Conservation (phyloP, 2,113 vertebrate genomes). For the Leptosomus discolor region DNA sequence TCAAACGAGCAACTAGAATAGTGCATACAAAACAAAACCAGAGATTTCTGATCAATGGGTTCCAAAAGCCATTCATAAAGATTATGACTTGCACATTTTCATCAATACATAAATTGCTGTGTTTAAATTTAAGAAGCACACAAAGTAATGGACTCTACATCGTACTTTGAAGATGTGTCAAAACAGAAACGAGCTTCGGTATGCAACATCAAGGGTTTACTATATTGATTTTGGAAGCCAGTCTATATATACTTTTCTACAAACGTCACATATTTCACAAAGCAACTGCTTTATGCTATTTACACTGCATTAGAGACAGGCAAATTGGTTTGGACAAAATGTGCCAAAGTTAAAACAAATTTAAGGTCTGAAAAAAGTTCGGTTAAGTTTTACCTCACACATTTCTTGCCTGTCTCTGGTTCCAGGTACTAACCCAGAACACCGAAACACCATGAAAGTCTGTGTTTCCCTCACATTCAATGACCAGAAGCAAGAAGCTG, state of each 20-base stretch:
- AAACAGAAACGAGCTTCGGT: slow-evolving; percentile 19
- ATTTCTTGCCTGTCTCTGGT: background rate
- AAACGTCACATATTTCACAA: slow-evolving; percentile 18
- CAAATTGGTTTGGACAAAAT: background rate
- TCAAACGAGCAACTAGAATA: background rate
- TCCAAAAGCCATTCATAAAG: slow-evolving; percentile 18
- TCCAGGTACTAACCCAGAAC: background rate
- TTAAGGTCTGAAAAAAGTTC: background rate
- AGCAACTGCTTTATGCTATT: slow-evolving; percentile 7
- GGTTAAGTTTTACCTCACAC: background rate
- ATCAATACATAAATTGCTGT: background rate
- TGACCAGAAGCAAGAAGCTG: background rate
- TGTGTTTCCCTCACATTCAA: rapidly evolving
- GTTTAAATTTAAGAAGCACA: slow-evolving; percentile 11
- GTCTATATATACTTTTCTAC: background rate
- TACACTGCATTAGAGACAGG: background rate
- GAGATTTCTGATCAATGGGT: background rate
- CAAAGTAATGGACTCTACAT: background rate
- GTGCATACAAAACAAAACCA: background rate
- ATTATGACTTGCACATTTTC: background rate
- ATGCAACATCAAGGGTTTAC: background rate
- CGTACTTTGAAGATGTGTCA: slow-evolving; percentile 18
- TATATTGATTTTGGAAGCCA: slow-evolving; percentile 48
- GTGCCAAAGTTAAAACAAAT: background rate
- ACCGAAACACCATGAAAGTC: background rate